These are phyloP conservation scores for Cyclopterus lumpus DNA, from an alignment of 2,797 vertebrate species.

Conservation along the genomic window DNA sequence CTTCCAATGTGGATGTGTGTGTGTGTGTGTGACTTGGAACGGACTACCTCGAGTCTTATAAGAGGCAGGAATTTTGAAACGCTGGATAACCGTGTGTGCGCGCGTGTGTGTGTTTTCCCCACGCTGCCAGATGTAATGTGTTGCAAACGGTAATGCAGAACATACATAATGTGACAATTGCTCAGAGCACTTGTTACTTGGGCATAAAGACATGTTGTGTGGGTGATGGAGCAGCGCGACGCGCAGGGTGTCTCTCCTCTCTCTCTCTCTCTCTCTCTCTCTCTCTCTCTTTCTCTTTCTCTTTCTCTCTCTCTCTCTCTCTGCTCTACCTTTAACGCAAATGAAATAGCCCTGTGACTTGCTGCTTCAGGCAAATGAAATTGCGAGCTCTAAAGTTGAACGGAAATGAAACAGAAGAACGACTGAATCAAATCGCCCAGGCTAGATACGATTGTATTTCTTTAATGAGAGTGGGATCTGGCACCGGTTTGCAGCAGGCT, in stretches of 20 bases:
- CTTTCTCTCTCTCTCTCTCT: too few relatives aligned
- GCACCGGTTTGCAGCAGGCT: slow-evolving; percentile 32
- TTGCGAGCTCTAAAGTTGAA: slow-evolving; percentile 23
- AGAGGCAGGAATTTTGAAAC: slow-evolving; percentile 16
- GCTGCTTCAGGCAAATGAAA: slow-evolving; percentile 22
- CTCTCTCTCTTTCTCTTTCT: neutral
- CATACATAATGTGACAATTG: slow-evolving; percentile 40
- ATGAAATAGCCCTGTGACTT: slow-evolving; percentile 34
- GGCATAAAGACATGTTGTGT: slow-evolving; percentile 57
- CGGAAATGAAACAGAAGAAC: slow-evolving; percentile 30
- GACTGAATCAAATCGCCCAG: slow-evolving; percentile 13
- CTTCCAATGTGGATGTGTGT: slow-evolving; percentile 44
- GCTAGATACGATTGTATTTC: slow-evolving; percentile 10
- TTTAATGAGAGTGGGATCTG: slow-evolving; percentile 13
- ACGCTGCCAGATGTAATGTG: slow-evolving; percentile 14
- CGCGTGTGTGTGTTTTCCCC: neutral
- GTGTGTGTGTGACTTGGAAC: slow-evolving; percentile 62
- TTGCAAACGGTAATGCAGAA: slow-evolving; percentile 20
- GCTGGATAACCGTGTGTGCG: slow-evolving; percentile 15
- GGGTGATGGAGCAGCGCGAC: slow-evolving; percentile 63
- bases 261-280: neutral
- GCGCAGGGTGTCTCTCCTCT: slow-evolving; percentile 15
- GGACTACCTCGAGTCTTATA: slow-evolving; percentile 28
- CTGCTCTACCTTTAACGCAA: slow-evolving; percentile 14
- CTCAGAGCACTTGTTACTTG: slow-evolving; percentile 79